Evolutionary conservation across 2,113 vertebrate species (phyloP), one percentile per base, ranked within the genome.

Genomic region (Pogonocichla stellata): DNA sequence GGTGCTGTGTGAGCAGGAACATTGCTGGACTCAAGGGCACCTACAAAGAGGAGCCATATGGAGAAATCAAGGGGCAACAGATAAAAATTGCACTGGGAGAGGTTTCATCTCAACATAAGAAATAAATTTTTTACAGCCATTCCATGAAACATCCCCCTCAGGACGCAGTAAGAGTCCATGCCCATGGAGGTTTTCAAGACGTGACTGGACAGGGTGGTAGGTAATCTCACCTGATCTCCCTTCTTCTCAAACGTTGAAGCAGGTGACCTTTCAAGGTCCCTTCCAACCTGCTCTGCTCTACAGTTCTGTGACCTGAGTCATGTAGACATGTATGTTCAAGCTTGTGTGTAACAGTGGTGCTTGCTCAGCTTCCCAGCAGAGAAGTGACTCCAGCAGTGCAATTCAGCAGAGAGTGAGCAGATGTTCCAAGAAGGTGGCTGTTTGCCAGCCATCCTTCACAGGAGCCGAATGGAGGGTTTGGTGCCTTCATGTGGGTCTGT

Each of bases 301-400:
- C 0, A 0, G 20, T 42, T 67, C 67, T 53, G 0, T 57, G 31
- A 7, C 58, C 17, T 29, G 64, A 69, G 23, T 77, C 1, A 1
- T 22, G 36, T 20, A 45, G 45, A 42, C 12, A 3, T 2, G 0
- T 40, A 3, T 0, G 0, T 83, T 86, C 19, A 2, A 0, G 2
- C 28, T 74, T 51, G 34, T 23, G 42, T 31, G 38, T 60, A 29
- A 23, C 0, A 1, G 5, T 54, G 56, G 29, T 48, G 61, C 53
- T 86, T 34, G 65, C 66, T 86, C 23, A 14, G 40, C 48, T 72
- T 56, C 65, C 23, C 25, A 12, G 8, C 0, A 0, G 51, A 54
- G 48, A 31, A 58, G 14, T 12, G 38, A 33, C 34, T 71, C 53
- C 29, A 50, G 51, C 57, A 43, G 47, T 1, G 8, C 1, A 8